Evolutionary conservation across 2,888 invertebrate species (phyloP).

Genomic region (Strigamia maritima): DNA sequence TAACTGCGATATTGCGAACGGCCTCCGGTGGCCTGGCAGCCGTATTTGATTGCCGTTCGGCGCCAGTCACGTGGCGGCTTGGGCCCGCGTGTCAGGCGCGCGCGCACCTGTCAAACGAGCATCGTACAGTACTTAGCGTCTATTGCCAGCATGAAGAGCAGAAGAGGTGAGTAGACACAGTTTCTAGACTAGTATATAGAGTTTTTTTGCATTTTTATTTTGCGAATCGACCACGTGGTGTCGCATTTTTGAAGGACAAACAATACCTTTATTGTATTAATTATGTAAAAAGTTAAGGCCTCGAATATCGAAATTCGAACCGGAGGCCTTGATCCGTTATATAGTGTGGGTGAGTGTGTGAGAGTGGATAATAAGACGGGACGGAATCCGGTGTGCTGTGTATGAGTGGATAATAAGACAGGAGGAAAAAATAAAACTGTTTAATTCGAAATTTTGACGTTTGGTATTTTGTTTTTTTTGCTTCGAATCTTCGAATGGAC

Average conservation of each 20-base stretch:
- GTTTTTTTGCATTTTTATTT: neutral
- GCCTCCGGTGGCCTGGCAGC: neutral
- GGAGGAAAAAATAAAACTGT: too few relatives aligned
- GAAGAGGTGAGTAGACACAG: neutral
- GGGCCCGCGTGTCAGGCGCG: conserved; percentile 12
- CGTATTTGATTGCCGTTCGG: conserved; percentile 16
- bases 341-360: too few relatives aligned
- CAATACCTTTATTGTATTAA: neutral
- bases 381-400: too few relatives aligned
- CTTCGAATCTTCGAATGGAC: neutral
- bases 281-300: too few relatives aligned
- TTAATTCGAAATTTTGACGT: neutral
- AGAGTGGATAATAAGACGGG: too few relatives aligned
- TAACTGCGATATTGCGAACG: neutral
- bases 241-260: neutral
- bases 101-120: conserved; percentile 20
- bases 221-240: neutral
- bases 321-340: too few relatives aligned
- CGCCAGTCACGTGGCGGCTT: conserved; percentile 16
- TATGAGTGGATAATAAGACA: too few relatives aligned
- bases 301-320: too few relatives aligned
- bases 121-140: neutral
- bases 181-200: neutral
- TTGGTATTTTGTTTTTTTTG: neutral
- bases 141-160: conserved; percentile 1